These are phyloP conservation scores for Huso huso DNA, from an alignment of 2,797 vertebrate genomes.

Conservation along the genomic window DNA sequence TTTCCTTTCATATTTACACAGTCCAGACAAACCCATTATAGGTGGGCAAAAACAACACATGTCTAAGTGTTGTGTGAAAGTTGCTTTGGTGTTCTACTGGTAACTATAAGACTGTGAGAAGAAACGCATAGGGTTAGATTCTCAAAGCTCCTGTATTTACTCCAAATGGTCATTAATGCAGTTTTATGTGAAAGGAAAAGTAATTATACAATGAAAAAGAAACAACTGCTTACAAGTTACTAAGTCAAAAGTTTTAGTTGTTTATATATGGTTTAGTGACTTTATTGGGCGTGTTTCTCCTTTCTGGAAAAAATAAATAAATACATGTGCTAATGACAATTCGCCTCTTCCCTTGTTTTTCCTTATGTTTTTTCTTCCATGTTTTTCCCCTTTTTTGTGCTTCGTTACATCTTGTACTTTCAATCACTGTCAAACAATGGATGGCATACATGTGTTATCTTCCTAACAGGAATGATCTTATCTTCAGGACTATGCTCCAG, in stretches of 20 bases:
- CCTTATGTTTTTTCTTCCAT: not conserved
- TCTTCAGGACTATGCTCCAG: not conserved
- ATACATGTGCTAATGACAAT: not conserved
- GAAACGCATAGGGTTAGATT: not conserved
- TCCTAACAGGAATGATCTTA: not conserved
- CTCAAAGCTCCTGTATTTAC: too few species aligned
- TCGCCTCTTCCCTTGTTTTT: not conserved
- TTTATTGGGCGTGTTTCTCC: too few species aligned
- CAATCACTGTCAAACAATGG: not conserved
- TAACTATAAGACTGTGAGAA: not conserved
- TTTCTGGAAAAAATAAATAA: too few species aligned
- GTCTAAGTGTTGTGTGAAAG: too few species aligned
- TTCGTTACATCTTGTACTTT: not conserved
- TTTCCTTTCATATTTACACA: not conserved
- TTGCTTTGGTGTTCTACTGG: not conserved
- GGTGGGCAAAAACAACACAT: not conserved
- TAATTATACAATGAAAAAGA: too few species aligned
- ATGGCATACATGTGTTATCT: not conserved
- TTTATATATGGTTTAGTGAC: too few species aligned
- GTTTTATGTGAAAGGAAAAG: too few species aligned
- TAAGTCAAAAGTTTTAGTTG: too few species aligned
- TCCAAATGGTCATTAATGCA: too few species aligned
- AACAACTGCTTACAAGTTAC: too few species aligned
- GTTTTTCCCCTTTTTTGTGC: not conserved
- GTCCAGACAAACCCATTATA: not conserved